Evolutionary conservation across 2,888 invertebrate species (phyloP), one percentile per base, ranked within the genome.

Genomic region (Brenthis ino): DNA sequence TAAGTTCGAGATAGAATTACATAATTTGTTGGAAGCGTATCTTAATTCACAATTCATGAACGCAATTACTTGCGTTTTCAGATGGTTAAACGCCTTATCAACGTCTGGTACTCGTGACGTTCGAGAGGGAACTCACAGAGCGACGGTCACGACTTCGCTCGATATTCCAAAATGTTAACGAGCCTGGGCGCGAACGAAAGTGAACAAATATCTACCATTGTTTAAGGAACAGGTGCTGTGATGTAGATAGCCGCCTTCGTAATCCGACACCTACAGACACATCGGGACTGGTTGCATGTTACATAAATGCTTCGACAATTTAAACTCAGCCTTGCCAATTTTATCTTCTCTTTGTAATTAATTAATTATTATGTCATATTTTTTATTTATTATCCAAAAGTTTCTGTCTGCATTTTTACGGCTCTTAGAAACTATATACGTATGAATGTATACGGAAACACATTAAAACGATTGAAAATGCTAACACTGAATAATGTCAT

Each of bases 91-190:
- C 54, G 67, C 63, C 68, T 72, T 72, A 72, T 73, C 74, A 71
- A 72, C 71, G 71, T 71, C 69, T 72, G 64, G 70, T 60, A 75
- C 76, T 87, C 90, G 88, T 88, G 89, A 87, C 85, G 81, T 76
- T 84, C 73, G 86, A 88, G 87, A 89, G 88, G 86, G 85, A 88
- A 79, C 79, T 77, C 77, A 74, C 77, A 79, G 81, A 83, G 83
- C 80, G 79, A 79, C 77, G 77, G 89, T 91, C 91, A 90, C 91
- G 91, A 89, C 81, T 82, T 78, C 80, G 83, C 80, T 84, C 84
- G 83, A 82, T 86, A 85, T 83, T 83, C 83, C 81, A 83, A 88
- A 89, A 89, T 88, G 88, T 85, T 88, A 88, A 87, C 88, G 77
- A 85, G 85, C 72, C 80, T 78, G 71, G 78, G 78, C 82, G 81